Conservation (phyloP, 2,113 vertebrate genomes). For the Odontophorus gujanensis region DNA sequence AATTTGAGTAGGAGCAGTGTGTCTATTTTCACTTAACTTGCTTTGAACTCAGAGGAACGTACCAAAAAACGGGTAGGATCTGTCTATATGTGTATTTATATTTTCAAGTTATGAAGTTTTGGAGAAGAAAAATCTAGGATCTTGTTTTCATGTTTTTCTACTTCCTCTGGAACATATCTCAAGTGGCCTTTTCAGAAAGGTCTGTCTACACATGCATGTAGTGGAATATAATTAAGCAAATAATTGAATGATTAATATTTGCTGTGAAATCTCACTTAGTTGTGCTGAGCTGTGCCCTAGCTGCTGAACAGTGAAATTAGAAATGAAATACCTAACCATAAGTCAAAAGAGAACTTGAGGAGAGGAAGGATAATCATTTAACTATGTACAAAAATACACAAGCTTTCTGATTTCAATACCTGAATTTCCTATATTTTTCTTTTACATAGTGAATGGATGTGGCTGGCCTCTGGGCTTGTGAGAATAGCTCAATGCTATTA, state of each 20-base stretch:
- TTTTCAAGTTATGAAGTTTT: neutral
- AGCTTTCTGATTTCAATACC: neutral
- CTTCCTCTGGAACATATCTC: neutral
- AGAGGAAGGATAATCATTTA: neutral
- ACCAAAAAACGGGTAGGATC: neutral
- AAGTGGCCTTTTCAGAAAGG: neutral
- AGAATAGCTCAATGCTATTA: neutral
- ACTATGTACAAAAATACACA: neutral
- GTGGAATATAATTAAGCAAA: neutral
- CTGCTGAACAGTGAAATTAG: neutral
- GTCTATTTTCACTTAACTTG: neutral
- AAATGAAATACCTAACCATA: neutral
- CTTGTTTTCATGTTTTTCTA: neutral
- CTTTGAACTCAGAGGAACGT: neutral
- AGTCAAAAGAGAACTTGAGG: neutral
- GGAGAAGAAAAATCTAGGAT: neutral
- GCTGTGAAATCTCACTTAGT: neutral
- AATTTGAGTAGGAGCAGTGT: neutral
- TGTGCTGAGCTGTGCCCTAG: neutral
- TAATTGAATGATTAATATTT: neutral
- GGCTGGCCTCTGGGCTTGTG: neutral
- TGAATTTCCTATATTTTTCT: conserved; percentile 16
- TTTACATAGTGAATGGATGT: neutral
- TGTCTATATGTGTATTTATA: too few species aligned
- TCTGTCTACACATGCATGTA: neutral